Evolutionary conservation across 2,888 invertebrate species (phyloP).

Genomic region (Strigamia crassipes): DNA sequence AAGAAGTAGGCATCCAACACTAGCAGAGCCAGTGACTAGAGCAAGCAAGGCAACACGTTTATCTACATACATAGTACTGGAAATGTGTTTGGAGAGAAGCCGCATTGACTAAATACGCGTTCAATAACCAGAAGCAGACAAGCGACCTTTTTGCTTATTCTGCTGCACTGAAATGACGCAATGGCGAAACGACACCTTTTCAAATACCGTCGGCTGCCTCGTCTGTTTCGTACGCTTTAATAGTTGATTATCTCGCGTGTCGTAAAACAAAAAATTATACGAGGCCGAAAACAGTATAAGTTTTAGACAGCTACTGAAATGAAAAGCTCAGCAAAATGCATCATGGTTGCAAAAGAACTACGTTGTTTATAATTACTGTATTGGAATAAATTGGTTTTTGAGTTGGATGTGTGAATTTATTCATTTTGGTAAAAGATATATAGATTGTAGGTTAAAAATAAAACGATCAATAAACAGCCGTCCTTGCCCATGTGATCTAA

Average conservation of each 20-base stretch:
- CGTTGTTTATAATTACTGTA: neutral
- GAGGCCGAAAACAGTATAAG: neutral
- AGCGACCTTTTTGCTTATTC: constrained; percentile 1
- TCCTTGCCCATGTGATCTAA: neutral
- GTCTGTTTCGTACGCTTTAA: neutral
- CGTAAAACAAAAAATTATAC: neutral
- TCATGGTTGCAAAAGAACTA: neutral
- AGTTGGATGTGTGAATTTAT: neutral
- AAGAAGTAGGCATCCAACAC: constrained; percentile 30
- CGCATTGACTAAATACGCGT: neutral
- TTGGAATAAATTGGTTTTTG: neutral
- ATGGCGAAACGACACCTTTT: neutral
- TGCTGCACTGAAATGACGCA: constrained; percentile 42
- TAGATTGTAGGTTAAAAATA: neutral
- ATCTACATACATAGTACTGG: constrained; percentile 19
- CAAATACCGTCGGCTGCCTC: neutral
- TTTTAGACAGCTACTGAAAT: neutral
- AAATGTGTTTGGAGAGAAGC: neutral
- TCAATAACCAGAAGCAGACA: constrained; percentile 39
- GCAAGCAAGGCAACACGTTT: constrained; percentile 35
- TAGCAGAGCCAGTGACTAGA: constrained; percentile 4
- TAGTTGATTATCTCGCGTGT: neutral
- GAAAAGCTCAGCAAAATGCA: neutral
- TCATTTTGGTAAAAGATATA: neutral
- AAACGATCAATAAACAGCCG: neutral